Percentiles rank a stretch among this genome's conserved stretches.
phyloP scores from a whole-genome alignment of 1,140 invertebrate species.

The Glossosoma conforme region DNA sequence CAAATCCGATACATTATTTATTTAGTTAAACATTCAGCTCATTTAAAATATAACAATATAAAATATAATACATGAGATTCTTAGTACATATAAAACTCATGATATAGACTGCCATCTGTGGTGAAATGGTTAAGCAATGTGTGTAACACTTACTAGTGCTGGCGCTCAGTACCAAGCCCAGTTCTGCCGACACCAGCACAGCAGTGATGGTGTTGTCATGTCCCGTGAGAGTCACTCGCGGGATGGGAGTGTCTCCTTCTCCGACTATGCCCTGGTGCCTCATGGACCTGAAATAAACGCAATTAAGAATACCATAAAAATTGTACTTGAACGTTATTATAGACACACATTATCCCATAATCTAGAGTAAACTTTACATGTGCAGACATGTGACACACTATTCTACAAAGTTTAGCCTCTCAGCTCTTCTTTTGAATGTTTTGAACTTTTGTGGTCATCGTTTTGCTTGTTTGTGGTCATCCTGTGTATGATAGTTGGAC shows the following conservation, averaged over 20 bases:
- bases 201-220: conserved; percentile 93
- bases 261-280: conserved; percentile 94
- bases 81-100: conserved; percentile 10
- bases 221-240: conserved; percentile 92
- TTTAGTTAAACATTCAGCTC: neutral
- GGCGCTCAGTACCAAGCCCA: conserved; percentile 95
- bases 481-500: too few species aligned
- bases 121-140: too few species aligned
- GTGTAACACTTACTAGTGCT: conserved; percentile 77
- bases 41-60: neutral
- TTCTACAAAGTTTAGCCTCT: too few species aligned
- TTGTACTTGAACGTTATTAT: too few species aligned
- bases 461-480: too few species aligned
- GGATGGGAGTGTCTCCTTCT: conserved; percentile 90
- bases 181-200: conserved; percentile 94
- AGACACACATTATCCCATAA: too few species aligned
- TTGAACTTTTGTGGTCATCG: too few species aligned
- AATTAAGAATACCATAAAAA: too few species aligned
- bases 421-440: too few species aligned
- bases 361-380: too few species aligned
- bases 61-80: conserved; percentile 8
- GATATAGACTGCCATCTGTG: too few species aligned
- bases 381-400: too few species aligned
- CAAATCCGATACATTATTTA: conserved; percentile 12
- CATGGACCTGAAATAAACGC: conserved; percentile 58